Evolutionary conservation across 2,888 invertebrate genomes (phyloP).

Genomic region (Lasioglossum leucozonium): DNA sequence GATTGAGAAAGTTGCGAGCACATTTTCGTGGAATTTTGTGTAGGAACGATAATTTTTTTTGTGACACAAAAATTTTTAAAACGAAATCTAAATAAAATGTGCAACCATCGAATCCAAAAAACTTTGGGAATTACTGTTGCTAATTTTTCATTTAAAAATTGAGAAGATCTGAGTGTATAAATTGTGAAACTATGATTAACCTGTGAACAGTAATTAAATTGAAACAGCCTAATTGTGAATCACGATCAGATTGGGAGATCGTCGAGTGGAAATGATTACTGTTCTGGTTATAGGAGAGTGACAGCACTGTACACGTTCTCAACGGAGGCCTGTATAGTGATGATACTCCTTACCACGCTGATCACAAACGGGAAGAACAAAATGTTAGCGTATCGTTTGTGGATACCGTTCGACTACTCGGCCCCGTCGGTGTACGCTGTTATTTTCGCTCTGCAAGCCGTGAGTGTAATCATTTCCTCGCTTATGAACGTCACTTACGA

Average conservation of each 20-base stretch:
- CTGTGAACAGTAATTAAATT: no score
- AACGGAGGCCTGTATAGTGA: not conserved
- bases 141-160: no score
- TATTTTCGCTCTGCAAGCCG: not conserved
- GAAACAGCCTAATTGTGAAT: no score
- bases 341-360: not conserved
- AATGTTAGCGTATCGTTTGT: not conserved
- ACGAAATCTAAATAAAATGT: no score
- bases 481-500: not conserved
- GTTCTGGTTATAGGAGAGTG: not conserved
- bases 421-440: not conserved
- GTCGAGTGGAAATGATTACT: not conserved
- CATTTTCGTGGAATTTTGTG: no score
- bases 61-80: no score
- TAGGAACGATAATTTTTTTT: no score
- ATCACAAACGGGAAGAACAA: not conserved
- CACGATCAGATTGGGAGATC: not conserved
- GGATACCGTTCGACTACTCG: not conserved
- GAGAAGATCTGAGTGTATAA: no score
- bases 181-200: no score
- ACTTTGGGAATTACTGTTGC: no score
- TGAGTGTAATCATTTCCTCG: constrained; percentile 55
- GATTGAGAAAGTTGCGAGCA: no score
- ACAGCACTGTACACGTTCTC: not conserved
- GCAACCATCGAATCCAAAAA: no score